Conservation (phyloP, 2,797 vertebrate genomes). For the Octomys mimax region DNA sequence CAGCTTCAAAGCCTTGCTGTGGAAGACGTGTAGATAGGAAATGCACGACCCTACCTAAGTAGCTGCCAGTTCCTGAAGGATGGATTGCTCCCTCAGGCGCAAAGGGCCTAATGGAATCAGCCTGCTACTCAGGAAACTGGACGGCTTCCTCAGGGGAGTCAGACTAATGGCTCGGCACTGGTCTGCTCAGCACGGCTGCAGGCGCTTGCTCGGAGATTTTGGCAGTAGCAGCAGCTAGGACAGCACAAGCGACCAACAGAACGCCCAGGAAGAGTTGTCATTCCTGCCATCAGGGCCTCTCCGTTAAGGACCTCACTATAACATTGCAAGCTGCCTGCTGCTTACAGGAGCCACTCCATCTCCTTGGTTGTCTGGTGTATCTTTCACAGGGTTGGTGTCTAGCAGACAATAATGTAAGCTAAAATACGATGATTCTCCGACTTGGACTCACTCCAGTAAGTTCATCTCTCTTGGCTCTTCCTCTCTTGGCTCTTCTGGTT, state of each 20-base stretch:
- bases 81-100: not conserved
- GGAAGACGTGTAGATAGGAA: not conserved
- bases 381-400: not conserved
- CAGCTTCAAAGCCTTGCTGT: not conserved
- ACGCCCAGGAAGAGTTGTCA: not conserved
- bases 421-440: not conserved
- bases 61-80: not conserved
- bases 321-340: not conserved
- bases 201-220: not conserved
- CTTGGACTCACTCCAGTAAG: not conserved
- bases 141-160: too few species aligned
- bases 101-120: not conserved
- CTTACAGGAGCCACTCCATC: not conserved
- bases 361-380: not conserved
- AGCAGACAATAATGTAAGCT: not conserved
- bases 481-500: not conserved
- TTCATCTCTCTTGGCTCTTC: not conserved
- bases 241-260: not conserved
- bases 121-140: not conserved
- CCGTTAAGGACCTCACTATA: not conserved
- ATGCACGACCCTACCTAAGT: not conserved
- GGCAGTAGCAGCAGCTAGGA: not conserved
- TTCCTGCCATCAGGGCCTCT: not conserved
- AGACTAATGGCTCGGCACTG: not conserved
- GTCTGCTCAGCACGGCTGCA: not conserved